These are phyloP conservation scores for Cremastinae sp. DNA, from an alignment of 2,888 invertebrate genomes.

Conservation along the genomic window DNA sequence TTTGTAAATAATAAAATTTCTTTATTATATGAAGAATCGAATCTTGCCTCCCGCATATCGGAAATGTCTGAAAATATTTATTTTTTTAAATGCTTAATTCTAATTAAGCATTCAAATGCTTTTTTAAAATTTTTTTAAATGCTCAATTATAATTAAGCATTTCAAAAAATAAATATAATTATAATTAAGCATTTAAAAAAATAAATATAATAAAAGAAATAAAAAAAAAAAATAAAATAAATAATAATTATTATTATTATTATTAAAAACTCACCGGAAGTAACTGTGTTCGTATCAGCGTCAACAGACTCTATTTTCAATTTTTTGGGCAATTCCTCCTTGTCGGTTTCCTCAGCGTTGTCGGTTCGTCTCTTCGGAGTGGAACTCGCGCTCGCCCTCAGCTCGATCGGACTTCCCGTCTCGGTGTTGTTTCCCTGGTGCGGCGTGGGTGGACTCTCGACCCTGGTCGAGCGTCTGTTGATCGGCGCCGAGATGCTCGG, in stretches of 20 bases:
- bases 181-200: too few relatives aligned
- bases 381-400: constrained; percentile 86
- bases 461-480: constrained; percentile 80
- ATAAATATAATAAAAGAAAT: neutral
- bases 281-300: constrained; percentile 94
- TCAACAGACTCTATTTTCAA: constrained; percentile 91
- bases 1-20: too few relatives aligned
- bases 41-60: too few relatives aligned
- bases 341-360: constrained; percentile 81
- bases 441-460: constrained; percentile 87
- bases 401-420: constrained; percentile 83
- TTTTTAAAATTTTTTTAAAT: too few relatives aligned
- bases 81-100: too few relatives aligned
- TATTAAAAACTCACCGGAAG: constrained; percentile 87
- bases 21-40: too few relatives aligned
- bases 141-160: too few relatives aligned
- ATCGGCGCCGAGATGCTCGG: constrained; percentile 89
- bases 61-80: too few relatives aligned
- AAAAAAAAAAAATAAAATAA: neutral
- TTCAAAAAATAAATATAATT: too few relatives aligned
- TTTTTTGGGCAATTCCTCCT: constrained; percentile 84
- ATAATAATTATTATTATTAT: too few relatives aligned
- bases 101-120: too few relatives aligned
- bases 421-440: constrained; percentile 80
- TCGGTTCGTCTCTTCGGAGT: constrained; percentile 88